Evolutionary conservation across 2,113 vertebrate species (phyloP).

Genomic region (Patagioenas fasciata): DNA sequence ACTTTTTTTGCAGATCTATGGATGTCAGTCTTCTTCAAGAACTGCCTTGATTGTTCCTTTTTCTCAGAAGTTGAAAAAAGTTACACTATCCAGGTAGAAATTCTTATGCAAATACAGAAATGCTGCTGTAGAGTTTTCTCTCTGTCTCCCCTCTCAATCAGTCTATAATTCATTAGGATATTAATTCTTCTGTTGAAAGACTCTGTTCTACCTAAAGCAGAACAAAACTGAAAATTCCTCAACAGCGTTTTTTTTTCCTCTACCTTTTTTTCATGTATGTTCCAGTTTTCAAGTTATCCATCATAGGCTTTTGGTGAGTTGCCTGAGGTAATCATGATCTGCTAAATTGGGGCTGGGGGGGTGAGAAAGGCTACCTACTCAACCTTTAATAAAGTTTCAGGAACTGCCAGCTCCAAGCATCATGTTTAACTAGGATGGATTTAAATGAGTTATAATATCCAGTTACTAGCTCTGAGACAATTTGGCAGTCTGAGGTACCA

Average conservation of each 20-base stretch:
- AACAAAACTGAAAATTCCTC: not conserved
- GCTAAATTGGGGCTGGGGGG: not conserved
- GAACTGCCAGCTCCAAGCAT: not conserved
- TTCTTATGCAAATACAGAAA: not conserved
- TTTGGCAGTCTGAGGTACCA: constrained; percentile 33
- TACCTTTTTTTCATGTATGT: not conserved
- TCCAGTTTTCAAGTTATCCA: not conserved
- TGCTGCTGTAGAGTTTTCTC: not conserved
- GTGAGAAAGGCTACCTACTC: not conserved
- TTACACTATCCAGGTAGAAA: not conserved
- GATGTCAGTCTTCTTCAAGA: not conserved
- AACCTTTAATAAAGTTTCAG: constrained; percentile 1
- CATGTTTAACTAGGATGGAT: constrained; percentile 14
- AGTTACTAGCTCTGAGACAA: constrained; percentile 45
- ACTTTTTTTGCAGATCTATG: not conserved
- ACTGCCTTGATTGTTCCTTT: not conserved
- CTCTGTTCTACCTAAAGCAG: not conserved
- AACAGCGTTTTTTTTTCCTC: not conserved
- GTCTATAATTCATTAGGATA: not conserved
- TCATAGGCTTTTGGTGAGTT: not conserved
- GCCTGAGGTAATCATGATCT: not conserved
- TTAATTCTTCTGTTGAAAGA: not conserved
- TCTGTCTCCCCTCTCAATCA: not conserved
- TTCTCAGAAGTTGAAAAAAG: not conserved
- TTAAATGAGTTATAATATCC: constrained; percentile 23